phyloP scores from a whole-genome alignment of 2,888 invertebrate species.

The Morpho deidamia region DNA sequence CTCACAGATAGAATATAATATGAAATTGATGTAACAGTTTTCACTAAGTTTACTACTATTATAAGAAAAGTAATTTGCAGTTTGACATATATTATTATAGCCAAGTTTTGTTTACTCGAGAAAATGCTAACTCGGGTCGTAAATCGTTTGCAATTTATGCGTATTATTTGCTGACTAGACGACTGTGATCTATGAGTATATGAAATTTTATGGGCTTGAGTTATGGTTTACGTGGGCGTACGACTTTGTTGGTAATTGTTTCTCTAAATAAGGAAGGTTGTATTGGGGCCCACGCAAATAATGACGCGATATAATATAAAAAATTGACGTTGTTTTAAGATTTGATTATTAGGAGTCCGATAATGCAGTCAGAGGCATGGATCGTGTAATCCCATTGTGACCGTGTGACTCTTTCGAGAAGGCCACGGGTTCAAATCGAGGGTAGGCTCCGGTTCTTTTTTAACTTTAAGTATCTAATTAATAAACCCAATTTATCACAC shows the following conservation, averaged over 20 bases:
- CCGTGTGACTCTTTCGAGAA: neutral
- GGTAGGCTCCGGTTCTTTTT: too few species aligned
- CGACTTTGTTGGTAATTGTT: slow-evolving; percentile 5
- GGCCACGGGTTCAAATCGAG: too few species aligned
- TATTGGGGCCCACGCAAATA: slow-evolving; percentile 5
- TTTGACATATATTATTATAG: neutral
- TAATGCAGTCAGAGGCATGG: neutral
- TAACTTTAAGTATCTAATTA: too few species aligned
- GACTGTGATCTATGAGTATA: slow-evolving; percentile 6
- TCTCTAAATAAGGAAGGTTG: slow-evolving; percentile 9
- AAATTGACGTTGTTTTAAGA: neutral
- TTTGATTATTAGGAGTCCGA: neutral
- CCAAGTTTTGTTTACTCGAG: neutral
- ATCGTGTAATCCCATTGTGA: neutral
- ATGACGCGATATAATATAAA: neutral
- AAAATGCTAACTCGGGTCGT: slow-evolving; percentile 1
- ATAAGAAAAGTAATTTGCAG: neutral
- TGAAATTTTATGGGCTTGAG: slow-evolving; percentile 8
- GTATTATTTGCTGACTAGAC: slow-evolving; percentile 4
- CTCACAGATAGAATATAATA: too few species aligned
- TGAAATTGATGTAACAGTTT: too few species aligned
- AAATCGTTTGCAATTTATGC: slow-evolving; percentile 4
- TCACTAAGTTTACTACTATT: too few species aligned
- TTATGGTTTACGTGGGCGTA: slow-evolving; percentile 7
- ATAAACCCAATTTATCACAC: too few species aligned